phyloP scores from a whole-genome alignment of 2,888 invertebrate species.

The Plagodis pulveraria region DNA sequence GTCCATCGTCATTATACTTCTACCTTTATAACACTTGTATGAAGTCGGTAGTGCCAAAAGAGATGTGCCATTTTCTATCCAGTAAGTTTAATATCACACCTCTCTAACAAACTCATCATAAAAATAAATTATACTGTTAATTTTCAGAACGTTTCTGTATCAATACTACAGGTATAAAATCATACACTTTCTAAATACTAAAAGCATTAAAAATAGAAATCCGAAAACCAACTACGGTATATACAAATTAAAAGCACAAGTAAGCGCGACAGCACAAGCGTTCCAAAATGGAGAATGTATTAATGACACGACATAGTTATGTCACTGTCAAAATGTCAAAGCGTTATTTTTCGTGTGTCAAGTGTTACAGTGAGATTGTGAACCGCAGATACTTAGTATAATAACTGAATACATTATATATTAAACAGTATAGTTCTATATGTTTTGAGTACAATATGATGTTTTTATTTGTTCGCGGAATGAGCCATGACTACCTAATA shows the following conservation, averaged over 20 bases:
- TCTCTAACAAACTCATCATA: background rate
- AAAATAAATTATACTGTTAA: no score
- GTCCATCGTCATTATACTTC: no score
- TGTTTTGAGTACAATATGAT: background rate
- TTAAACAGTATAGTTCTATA: background rate
- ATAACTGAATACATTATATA: background rate
- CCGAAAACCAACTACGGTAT: slow-evolving; percentile 26
- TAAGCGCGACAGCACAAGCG: slow-evolving; percentile 54
- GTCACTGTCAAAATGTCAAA: slow-evolving; percentile 22
- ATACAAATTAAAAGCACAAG: slow-evolving; percentile 33
- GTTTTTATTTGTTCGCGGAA: no score
- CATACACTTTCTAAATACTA: slow-evolving; percentile 7
- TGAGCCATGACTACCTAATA: no score
- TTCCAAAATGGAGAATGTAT: slow-evolving; percentile 22
- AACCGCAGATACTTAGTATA: slow-evolving; percentile 1
- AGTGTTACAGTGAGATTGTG: slow-evolving; percentile 17
- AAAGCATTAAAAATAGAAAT: slow-evolving; percentile 28
- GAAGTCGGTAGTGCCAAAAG: no score
- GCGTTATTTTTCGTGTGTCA: slow-evolving; percentile 15
- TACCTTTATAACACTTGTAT: no score
- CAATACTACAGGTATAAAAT: background rate
- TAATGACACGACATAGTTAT: slow-evolving; percentile 14
- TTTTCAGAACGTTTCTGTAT: no score
- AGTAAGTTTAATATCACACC: background rate
- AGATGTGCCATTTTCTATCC: background rate